Evolutionary conservation across 1,140 invertebrate genomes (phyloP).

Genomic region (Eriosoma lanigerum): DNA sequence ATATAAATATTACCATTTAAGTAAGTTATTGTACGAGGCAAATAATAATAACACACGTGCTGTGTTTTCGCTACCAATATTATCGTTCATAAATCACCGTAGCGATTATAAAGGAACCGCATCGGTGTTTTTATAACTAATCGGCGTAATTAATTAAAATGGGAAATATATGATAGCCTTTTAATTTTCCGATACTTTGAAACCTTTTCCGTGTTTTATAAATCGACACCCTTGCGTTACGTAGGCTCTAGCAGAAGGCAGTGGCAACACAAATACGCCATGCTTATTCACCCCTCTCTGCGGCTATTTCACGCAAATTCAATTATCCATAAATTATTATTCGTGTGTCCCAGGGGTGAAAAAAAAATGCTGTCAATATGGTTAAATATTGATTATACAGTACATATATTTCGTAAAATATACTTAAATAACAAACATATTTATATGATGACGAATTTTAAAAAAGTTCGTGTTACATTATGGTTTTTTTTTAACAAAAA

Average conservation of each 20-base stretch:
- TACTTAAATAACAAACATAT: no score
- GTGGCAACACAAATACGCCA: background rate
- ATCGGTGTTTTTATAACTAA: conserved; percentile 15
- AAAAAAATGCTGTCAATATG: background rate
- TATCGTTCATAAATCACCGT: conserved; percentile 23
- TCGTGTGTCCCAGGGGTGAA: background rate
- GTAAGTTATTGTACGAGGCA: background rate
- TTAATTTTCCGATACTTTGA: conserved; percentile 30
- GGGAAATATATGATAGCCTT: conserved; percentile 3
- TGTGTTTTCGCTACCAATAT: background rate
- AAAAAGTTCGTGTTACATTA: no score
- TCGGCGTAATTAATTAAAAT: conserved; percentile 38
- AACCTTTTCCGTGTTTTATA: conserved; percentile 39
- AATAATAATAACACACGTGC: background rate
- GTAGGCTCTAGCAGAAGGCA: background rate
- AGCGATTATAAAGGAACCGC: conserved; percentile 24
- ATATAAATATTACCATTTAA: no score
- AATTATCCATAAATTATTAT: conserved; percentile 26
- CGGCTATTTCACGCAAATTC: conserved; percentile 33
- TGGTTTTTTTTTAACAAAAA: no score
- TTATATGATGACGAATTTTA: no score
- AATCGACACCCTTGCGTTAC: background rate
- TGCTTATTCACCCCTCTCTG: conserved; percentile 9
- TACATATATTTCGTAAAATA: no score
- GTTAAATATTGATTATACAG: no score